Conservation (phyloP, 2,113 vertebrate genomes). For the Leptobrachium leishanense region DNA sequence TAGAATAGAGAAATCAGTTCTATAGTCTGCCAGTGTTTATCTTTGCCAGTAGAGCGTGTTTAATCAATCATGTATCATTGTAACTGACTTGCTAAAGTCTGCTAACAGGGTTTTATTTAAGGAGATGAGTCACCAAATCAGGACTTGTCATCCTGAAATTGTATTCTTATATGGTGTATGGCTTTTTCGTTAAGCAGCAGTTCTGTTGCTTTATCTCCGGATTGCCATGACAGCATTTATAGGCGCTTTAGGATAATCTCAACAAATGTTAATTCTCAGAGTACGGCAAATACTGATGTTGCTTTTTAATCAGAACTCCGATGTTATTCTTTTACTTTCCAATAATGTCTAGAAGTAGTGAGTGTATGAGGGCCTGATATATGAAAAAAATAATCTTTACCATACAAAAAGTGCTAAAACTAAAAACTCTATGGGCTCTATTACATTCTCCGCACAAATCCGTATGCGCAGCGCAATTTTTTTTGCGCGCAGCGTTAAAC, state of each 20-base stretch:
- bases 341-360: too few species aligned
- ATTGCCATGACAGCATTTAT: slow-evolving; percentile 21
- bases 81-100: not conserved
- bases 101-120: slow-evolving; percentile 8
- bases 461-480: too few species aligned
- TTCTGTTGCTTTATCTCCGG: slow-evolving; percentile 16
- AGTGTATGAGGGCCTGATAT: too few species aligned
- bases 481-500: too few species aligned
- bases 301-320: not conserved
- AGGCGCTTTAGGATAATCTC: slow-evolving; percentile 7
- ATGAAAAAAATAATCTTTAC: too few species aligned
- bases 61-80: slow-evolving; percentile 8
- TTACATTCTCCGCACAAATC: too few species aligned
- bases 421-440: too few species aligned
- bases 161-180: not conserved
- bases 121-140: slow-evolving; percentile 11
- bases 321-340: too few species aligned
- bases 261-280: slow-evolving; percentile 19
- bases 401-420: too few species aligned
- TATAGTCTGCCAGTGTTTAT: not conserved
- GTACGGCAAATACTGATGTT: not conserved
- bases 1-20: slow-evolving; percentile 1
- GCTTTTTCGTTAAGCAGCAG: not conserved
- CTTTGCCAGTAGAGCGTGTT: not conserved
- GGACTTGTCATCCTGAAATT: slow-evolving; percentile 10